A percentile compares a stretch with the other conserved stretches of the same genome.
phyloP scores from a whole-genome alignment of 2,888 invertebrate genomes.

The Andrena praecox region DNA sequence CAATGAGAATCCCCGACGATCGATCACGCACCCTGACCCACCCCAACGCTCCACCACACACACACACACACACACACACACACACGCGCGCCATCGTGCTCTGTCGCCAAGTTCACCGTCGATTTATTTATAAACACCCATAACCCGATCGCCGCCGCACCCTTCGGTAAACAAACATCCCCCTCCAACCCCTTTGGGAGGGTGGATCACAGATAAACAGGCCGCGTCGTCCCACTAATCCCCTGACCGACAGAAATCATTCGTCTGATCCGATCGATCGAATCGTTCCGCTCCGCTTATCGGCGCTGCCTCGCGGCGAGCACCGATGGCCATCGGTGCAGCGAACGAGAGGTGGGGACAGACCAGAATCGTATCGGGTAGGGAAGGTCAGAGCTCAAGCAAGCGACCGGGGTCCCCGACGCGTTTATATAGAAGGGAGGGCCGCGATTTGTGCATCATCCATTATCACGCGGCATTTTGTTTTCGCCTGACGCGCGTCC shows the following conservation, averaged over 20 bases:
- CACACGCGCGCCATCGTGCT: background rate
- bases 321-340: background rate
- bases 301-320: background rate
- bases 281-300: constrained; percentile 9
- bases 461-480: constrained; percentile 36
- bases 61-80: background rate
- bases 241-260: constrained; percentile 44
- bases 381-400: constrained; percentile 57
- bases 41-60: constrained; percentile 29
- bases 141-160: constrained; percentile 40
- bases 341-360: background rate
- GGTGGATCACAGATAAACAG: constrained; percentile 24
- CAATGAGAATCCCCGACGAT: background rate
- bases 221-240: constrained; percentile 39
- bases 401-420: background rate
- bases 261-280: constrained; percentile 29
- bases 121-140: constrained; percentile 52
- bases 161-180: constrained; percentile 53
- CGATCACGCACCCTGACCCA: constrained; percentile 55
- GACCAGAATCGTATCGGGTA: background rate
- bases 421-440: constrained; percentile 50
- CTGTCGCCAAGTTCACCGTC: constrained; percentile 50
- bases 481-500: constrained; percentile 29
- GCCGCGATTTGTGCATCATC: constrained; percentile 33
- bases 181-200: background rate